Percentiles rank a stretch among this genome's conserved stretches.
Conservation (phyloP, 2,113 vertebrate genomes). For the Heteronetta atricapilla region DNA sequence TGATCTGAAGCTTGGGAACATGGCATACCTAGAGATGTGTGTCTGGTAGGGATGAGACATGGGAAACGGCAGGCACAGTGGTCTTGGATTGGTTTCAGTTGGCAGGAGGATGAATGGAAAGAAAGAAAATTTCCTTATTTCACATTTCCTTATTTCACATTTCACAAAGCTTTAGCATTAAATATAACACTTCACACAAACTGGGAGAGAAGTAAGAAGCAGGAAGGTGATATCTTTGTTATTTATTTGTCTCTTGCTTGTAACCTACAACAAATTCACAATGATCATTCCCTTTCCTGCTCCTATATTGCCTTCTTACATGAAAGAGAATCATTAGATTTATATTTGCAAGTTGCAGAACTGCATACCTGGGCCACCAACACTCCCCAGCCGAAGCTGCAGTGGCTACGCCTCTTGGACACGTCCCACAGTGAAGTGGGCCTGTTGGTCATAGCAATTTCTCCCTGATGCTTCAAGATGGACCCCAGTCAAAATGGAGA, state of each 20-base stretch:
- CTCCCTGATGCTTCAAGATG: background rate
- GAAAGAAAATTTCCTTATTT: background rate
- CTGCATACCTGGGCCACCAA: too few relatives aligned
- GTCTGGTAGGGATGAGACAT: conserved; percentile 81
- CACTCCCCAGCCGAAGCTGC: background rate
- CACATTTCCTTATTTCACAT: background rate
- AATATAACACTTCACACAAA: background rate
- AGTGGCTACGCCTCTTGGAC: background rate
- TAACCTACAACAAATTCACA: background rate
- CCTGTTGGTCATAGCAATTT: background rate
- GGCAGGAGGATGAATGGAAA: background rate
- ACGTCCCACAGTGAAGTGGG: background rate
- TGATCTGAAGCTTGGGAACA: conserved; percentile 77
- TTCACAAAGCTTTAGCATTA: background rate
- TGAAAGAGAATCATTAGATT: background rate
- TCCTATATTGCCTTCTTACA: background rate
- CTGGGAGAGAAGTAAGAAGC: background rate
- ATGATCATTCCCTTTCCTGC: background rate
- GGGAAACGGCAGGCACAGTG: conserved; percentile 58
- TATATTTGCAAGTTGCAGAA: background rate
- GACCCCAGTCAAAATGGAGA: background rate
- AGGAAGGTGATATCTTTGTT: background rate
- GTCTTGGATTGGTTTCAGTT: conserved; percentile 67
- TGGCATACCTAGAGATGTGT: conserved; percentile 76
- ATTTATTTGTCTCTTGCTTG: background rate